Evolutionary conservation across 2,113 vertebrate species (phyloP), one percentile per base, ranked within the genome.

Genomic region (Stercorarius parasiticus): DNA sequence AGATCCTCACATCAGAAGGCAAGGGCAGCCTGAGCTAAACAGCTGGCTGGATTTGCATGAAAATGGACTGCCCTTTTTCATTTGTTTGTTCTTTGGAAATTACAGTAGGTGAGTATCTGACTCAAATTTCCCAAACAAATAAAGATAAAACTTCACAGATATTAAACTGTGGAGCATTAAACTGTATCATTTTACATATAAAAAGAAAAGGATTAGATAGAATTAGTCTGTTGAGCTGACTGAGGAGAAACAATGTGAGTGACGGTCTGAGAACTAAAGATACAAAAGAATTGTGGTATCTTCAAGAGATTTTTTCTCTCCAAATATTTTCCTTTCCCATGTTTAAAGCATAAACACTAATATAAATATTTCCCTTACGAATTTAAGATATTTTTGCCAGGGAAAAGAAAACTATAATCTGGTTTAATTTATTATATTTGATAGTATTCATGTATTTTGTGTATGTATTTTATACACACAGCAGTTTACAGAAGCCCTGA

Each of bases 1-100:
- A 98, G 98, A 98, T 98, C 98, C 97, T 97, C 96, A 96, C 97
- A 97, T 98, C 98, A 97, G 87, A 96, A 98, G 90, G 97, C 95
- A 97, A 91, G 97, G 97, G 97, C 96, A 97, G 93, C 93, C 92
- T 92, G 96, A 97, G 98, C 97, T 94, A 97, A 98, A 98, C 98
- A 98, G 98, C 98, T 98, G 98, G 98, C 96, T 90, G 90, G 88
- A 98, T 98, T 98, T 98, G 97, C 98, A 98, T 98, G 97, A 98
- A 95, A 98, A 98, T 98, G 91, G 98, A 86, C 92, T 97, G 97
- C 97, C 97, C 97, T 97, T 98, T 98, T 92, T 97, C 93, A 92
- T 95, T 94, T 98, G 97, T 98, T 98, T 98, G 97, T 98, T 98
- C 98, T 98, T 97, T 96, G 98, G 97, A 98, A 98, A 98, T 98